Evolutionary conservation across 2,113 vertebrate species (phyloP).

Genomic region (Crotalus viridis): DNA sequence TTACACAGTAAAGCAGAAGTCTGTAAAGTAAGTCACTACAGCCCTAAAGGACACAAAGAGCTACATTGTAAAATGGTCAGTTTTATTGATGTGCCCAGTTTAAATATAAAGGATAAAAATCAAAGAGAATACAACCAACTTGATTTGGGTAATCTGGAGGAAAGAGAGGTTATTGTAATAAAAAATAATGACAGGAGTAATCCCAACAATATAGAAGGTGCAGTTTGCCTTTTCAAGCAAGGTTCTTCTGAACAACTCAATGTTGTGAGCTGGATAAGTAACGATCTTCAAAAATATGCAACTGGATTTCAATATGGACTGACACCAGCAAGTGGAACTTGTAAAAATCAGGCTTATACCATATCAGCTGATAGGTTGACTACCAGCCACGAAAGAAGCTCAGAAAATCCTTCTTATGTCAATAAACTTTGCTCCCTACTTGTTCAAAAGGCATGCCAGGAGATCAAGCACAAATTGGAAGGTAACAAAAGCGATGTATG

Average conservation of each 20-base stretch:
- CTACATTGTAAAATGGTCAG: conserved; percentile 56
- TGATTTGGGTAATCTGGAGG: conserved; percentile 49
- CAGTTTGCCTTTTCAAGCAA: conserved; percentile 62
- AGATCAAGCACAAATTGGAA: conserved; percentile 62
- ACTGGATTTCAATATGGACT: conserved; percentile 60
- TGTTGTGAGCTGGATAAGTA: conserved; percentile 50
- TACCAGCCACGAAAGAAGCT: conserved; percentile 29
- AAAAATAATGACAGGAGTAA: conserved; percentile 56
- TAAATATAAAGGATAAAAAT: conserved; percentile 48
- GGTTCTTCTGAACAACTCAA: conserved; percentile 52
- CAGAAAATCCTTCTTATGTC: conserved; percentile 58
- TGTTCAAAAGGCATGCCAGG: conserved; percentile 58
- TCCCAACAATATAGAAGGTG: conserved; percentile 53
- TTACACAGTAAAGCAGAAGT: conserved; percentile 46
- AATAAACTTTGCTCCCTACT: conserved; percentile 55
- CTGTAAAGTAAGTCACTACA: conserved; percentile 58
- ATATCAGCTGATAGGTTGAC: conserved; percentile 35
- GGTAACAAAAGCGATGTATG: conserved; percentile 39
- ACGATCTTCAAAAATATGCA: conserved; percentile 60
- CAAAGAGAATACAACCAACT: conserved; percentile 22
- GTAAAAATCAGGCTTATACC: conserved; percentile 7
- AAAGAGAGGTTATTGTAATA: conserved; percentile 59
- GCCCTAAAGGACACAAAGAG: conserved; percentile 40
- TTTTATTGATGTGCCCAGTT: conserved; percentile 58
- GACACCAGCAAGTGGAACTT: conserved; percentile 45